Conservation (phyloP, 2,797 vertebrate genomes). For the Coregonus sp. region DNA sequence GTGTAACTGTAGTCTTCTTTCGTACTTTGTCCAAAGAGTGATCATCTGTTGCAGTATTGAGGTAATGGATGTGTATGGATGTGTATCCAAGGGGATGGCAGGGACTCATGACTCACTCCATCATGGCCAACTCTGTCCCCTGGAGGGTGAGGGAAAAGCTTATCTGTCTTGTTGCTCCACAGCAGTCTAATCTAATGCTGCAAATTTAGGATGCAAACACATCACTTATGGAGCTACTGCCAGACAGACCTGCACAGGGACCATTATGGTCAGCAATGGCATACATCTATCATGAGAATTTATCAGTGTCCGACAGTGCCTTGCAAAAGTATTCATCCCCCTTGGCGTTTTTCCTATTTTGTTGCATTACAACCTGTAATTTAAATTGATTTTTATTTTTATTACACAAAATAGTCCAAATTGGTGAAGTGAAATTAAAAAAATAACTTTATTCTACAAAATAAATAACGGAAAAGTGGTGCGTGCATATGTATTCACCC, state of each 20-base stretch:
- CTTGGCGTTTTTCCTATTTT: no score
- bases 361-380: no score
- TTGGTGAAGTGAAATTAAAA: no score
- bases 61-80: slow-evolving; percentile 33
- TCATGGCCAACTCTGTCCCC: slow-evolving; percentile 58
- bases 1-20: not conserved
- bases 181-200: slow-evolving; percentile 50
- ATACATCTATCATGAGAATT: slow-evolving; percentile 8
- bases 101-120: slow-evolving; percentile 58
- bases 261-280: slow-evolving; percentile 27
- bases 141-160: slow-evolving; percentile 57
- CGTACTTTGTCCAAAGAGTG: slow-evolving; percentile 17
- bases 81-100: slow-evolving; percentile 40
- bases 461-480: no score
- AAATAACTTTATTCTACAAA: no score
- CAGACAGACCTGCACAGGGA: slow-evolving; percentile 35
- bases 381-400: no score
- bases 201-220: slow-evolving; percentile 48
- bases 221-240: slow-evolving; percentile 43
- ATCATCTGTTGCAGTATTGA: slow-evolving; percentile 23
- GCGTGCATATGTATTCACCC: no score
- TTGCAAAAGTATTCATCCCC: no score
- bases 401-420: no score
- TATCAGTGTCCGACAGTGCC: no score
- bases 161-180: slow-evolving; percentile 67